These are phyloP conservation scores for Catocala sponsa DNA, from an alignment of 2,888 invertebrate genomes.

Conservation along the genomic window DNA sequence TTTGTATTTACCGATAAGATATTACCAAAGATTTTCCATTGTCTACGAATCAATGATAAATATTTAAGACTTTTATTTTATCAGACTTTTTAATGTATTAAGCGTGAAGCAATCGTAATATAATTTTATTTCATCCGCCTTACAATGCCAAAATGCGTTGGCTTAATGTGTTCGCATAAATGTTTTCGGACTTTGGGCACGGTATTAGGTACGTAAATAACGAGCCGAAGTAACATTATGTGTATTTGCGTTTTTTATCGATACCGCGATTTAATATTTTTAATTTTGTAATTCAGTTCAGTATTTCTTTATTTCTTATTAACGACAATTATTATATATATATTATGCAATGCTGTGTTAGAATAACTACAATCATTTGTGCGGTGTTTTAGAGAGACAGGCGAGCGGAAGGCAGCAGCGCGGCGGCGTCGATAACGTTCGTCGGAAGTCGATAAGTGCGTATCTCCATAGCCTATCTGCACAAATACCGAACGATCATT, in stretches of 20 bases:
- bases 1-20: too few relatives aligned
- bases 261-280: background rate
- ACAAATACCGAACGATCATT: slow-evolving; percentile 50
- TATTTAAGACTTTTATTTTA: too few relatives aligned
- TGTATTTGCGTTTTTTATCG: background rate
- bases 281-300: too few relatives aligned
- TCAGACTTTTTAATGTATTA: too few relatives aligned
- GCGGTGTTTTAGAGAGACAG: slow-evolving; percentile 46
- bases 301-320: too few relatives aligned
- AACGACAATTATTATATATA: too few relatives aligned
- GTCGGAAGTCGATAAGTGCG: slow-evolving; percentile 77
- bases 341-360: background rate
- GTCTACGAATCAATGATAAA: too few relatives aligned
- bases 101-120: too few relatives aligned
- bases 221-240: background rate
- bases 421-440: slow-evolving; percentile 62
- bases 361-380: slow-evolving; percentile 25
- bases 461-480: slow-evolving; percentile 55
- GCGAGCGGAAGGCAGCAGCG: slow-evolving; percentile 65
- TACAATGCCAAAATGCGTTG: background rate
- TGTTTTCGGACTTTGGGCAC: background rate
- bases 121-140: background rate
- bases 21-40: too few relatives aligned
- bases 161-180: background rate
- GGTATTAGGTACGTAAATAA: slow-evolving; percentile 2